A percentile compares a stretch with the other conserved stretches of the same genome.
These are phyloP conservation scores for Heliconius charithonia DNA, from an alignment of 2,888 invertebrate genomes.

Conservation along the genomic window DNA sequence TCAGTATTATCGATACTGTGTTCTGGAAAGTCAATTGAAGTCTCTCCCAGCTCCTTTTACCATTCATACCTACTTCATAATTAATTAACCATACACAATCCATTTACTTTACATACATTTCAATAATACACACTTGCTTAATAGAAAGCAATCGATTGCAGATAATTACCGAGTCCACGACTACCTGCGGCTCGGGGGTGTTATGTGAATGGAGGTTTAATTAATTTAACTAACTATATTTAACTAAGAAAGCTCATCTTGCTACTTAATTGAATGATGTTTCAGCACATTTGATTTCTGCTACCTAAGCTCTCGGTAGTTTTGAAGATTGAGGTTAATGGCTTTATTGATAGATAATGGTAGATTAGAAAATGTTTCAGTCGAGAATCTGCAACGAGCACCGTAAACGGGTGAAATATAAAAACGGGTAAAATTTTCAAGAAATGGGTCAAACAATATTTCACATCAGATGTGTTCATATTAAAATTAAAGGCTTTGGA, in stretches of 20 bases:
- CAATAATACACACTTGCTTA: background rate
- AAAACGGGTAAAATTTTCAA: background rate
- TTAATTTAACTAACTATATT: background rate
- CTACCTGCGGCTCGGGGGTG: background rate
- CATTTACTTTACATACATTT: background rate
- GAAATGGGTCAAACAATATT: slow-evolving; percentile 19
- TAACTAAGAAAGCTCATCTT: background rate
- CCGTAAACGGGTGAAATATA: slow-evolving; percentile 5
- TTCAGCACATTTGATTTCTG: background rate
- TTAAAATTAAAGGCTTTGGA: slow-evolving; percentile 21
- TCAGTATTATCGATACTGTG: background rate
- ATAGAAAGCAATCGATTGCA: slow-evolving; percentile 16
- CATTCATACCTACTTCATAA: background rate
- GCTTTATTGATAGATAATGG: no score
- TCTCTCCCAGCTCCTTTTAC: background rate
- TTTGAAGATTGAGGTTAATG: background rate
- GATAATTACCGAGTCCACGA: slow-evolving; percentile 1
- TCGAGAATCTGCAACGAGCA: background rate
- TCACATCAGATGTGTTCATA: slow-evolving; percentile 27
- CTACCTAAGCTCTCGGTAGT: background rate
- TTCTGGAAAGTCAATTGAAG: background rate
- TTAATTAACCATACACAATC: background rate
- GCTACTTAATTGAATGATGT: background rate
- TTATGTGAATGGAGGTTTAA: background rate
- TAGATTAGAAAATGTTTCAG: background rate